Evolutionary conservation across 1,140 invertebrate species (phyloP), one percentile per base, ranked within the genome.

Genomic region (Hypothenemus hampei): DNA sequence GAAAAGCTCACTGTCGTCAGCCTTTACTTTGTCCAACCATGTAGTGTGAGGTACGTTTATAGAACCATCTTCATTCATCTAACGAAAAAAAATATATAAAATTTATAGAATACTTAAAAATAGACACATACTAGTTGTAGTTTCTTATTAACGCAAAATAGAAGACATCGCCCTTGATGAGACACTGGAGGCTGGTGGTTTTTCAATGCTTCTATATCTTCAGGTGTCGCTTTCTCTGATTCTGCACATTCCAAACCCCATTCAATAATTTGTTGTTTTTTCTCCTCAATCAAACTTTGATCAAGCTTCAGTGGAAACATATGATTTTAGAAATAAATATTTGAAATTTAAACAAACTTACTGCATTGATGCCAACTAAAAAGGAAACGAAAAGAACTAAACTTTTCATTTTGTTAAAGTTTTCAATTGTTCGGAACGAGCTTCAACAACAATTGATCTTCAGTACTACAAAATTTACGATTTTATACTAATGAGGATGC

Each of bases 81-180:
- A 16, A 7, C 1, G 35, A 15, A 37, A n/a, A n/a, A n/a, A 37
- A 4, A 2, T 45, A n/a, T n/a, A n/a, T n/a, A n/a, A n/a, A n/a
- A n/a, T n/a, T n/a, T n/a, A n/a, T n/a, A n/a, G n/a, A n/a, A n/a
- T n/a, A n/a, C n/a, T n/a, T n/a, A n/a, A n/a, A n/a, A n/a, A n/a
- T n/a, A n/a, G n/a, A n/a, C n/a, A 26, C 47, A 39, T 49, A 49
- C 47, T 7, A 49, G 11, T 7, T 39, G 13, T 15, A 49, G 20
- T 13, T 49, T 49, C 18, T 49, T 49, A 22, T 22, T 49, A 7
- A 49, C 47, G 31, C 47, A 49, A 15, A 49, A 49, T 39, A 49
- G 37, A 8, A 49, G 33, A 18, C 47, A 49, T 49, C 36, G 8
- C 13, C 47, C 47, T 24, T 21, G 22, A 31, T 49, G 47, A 5